Evolutionary conservation across 2,888 invertebrate species (phyloP).

Genomic region (Marasmarcha lunaedactyla): DNA sequence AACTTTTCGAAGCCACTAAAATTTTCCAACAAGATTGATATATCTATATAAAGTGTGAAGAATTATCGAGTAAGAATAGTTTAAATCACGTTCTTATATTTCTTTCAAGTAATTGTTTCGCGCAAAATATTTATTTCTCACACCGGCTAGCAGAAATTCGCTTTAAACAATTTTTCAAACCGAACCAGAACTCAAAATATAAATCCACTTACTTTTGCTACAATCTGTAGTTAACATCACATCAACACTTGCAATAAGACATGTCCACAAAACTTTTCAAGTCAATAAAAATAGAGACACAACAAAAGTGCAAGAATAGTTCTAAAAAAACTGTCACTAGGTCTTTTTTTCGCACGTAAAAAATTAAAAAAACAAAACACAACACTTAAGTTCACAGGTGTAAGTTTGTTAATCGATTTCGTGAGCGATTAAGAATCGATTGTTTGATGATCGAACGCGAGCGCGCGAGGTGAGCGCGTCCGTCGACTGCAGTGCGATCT

Average conservation of each 20-base stretch:
- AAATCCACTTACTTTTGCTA: too few relatives aligned
- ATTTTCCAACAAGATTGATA: too few relatives aligned
- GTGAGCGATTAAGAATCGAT: conserved; percentile 37
- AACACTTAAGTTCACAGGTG: conserved; percentile 39
- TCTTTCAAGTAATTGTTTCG: too few relatives aligned
- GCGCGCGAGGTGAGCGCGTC: conserved; percentile 59
- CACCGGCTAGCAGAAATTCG: too few relatives aligned
- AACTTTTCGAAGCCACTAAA: too few relatives aligned
- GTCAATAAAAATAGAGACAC: conserved; percentile 34
- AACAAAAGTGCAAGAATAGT: conserved; percentile 28
- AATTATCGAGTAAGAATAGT: too few relatives aligned
- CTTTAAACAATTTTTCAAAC: too few relatives aligned
- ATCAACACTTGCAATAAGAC: conserved; percentile 11
- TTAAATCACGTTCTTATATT: too few relatives aligned
- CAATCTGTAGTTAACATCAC: neutral
- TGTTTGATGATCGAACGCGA: conserved; percentile 57
- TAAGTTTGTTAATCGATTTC: conserved; percentile 6
- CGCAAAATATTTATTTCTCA: too few relatives aligned
- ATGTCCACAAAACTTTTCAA: conserved; percentile 36
- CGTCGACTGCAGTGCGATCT: conserved; percentile 72
- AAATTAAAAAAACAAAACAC: conserved; percentile 53
- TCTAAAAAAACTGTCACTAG: conserved; percentile 15
- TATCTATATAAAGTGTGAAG: too few relatives aligned
- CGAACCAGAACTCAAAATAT: too few relatives aligned
- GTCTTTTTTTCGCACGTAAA: too few relatives aligned